Base-by-base conservation (phyloP, 2,797 vertebrate genomes). In the Triplophysa bombifrons region DNA sequence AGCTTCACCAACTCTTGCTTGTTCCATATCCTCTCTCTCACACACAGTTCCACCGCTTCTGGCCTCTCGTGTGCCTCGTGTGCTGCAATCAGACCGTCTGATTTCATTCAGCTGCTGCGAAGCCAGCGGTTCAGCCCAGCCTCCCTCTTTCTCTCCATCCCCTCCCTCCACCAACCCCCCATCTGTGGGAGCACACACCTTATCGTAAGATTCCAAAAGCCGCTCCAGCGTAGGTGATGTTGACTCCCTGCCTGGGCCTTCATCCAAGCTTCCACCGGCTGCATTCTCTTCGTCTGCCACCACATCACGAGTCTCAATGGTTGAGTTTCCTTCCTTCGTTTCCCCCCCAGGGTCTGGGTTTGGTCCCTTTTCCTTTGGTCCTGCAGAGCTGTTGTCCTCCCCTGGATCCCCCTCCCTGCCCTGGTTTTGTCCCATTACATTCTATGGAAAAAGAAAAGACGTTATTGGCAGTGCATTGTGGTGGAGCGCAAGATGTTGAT, bases 361-460 rank as follows among this genome's bases (percentile, higher is more conserved):
- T 2, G 67, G 86, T 70, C 75, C 76, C 0, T 46, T 66, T 82
- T 90, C 87, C 78, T 88, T 86, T 14, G 4, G 77, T 68, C 83
- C 84, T 64, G 87, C 55, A 64, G 76, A 88, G 58, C 66, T n/a
- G 0, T 80, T 82, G 76, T 69, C 78, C 83, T 87, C 81, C 56
- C 87, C 85, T 80, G 48, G 89, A 61, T 85, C 90, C 55, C 87
- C 91, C 81, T 87, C 48, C 88, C 91, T 94, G 74, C 91, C 92
- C 86, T 90, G 93, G 85, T 91, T 93, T 87, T 94, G 94, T 83
- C 94, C 94, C 94, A 95, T 94, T 63, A 67, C 91, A 83, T 78
- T 91, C 94, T 94, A 89, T 83, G 81, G 88, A 90, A 85, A 90
- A 86, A 87, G 73, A 88, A 76, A 89, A 67, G 17, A 56, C 55